Evolutionary conservation across 2,113 vertebrate genomes (phyloP), one percentile per base, ranked within the genome.

Genomic region (Numenius arquata): DNA sequence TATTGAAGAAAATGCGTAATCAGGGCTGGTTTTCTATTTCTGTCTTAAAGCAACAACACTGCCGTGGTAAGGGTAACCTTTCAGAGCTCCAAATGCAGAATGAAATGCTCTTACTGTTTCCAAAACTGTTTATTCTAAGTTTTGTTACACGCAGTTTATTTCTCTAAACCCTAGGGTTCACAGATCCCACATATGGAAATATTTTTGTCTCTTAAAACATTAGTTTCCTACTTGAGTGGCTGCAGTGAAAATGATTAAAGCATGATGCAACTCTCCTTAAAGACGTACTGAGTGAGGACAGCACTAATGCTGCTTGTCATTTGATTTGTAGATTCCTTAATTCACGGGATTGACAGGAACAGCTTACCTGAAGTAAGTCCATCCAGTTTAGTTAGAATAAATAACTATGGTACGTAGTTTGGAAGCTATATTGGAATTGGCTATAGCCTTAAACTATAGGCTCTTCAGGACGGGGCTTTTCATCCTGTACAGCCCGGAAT

Each of bases 1-100:
- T 96, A 94, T 91, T 95, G 74, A 68, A 72, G 91, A 93, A 87
- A 91, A 79, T 82, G 62, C 30, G 17, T 97, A 95, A 95, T 85
- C 66, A 9, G 70, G 25, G 26, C 89, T 53, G 20, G 40, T 87
- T 83, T 85, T 82, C 94, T 95, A 88, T 97, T 96, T 76, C 81
- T 48, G 91, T 72, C 94, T 91, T 92, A 68, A 77, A 95, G 96
- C 84, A 82, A 4, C 71, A 67, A 6, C 19, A 7, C 21, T 0
- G 19, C 55, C 21, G 6, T 5, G 6, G 43, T 16, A 27, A 56
- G 48, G 74, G 61, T 62, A 94, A 68, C 48, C 73, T 87, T 75
- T 25, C 61, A 75, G 84, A 78, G 67, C 77, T 68, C 58, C 66
- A 71, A 32, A 48, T 65, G 61, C 41, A 15, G 50, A 80, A 59